Percentiles rank a stretch among this genome's conserved stretches.
These are phyloP conservation scores for Gonocerus acuteangulatus DNA, from an alignment of 2,888 invertebrate genomes.

Conservation along the genomic window DNA sequence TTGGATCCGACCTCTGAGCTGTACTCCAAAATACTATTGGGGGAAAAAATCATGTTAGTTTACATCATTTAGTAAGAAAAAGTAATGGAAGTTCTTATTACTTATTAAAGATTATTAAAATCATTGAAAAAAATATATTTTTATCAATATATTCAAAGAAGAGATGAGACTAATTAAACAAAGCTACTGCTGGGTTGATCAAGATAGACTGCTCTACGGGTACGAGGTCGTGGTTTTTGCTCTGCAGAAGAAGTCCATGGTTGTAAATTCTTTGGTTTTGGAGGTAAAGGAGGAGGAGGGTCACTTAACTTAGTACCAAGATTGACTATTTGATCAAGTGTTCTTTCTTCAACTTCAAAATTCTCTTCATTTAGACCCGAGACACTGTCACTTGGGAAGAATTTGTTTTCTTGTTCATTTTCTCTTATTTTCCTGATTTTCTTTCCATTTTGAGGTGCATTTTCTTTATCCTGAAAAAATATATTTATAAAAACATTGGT, in stretches of 20 bases:
- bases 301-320: conserved; percentile 27
- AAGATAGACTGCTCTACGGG: conserved; percentile 48
- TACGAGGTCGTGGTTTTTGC: conserved; percentile 30
- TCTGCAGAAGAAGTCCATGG: conserved; percentile 30
- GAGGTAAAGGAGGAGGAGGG: conserved; percentile 62
- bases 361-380: not conserved
- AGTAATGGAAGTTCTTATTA: too few species aligned
- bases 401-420: conserved; percentile 38
- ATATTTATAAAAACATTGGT: too few species aligned
- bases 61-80: too few species aligned
- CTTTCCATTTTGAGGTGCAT: conserved; percentile 45
- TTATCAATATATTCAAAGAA: too few species aligned
- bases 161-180: too few species aligned
- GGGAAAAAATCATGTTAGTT: too few species aligned
- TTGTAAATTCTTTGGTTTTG: conserved; percentile 64
- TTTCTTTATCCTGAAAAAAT: conserved; percentile 46
- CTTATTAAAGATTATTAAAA: too few species aligned
- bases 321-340: conserved; percentile 10
- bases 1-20: too few species aligned
- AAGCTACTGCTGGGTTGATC: conserved; percentile 60
- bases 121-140: too few species aligned
- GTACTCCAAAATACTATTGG: too few species aligned
- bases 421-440: conserved; percentile 44
- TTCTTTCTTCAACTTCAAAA: conserved; percentile 12
- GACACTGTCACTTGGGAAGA: conserved; percentile 11